Evolutionary conservation across 2,888 invertebrate species (phyloP).

Genomic region (Parthenolecanium corni): DNA sequence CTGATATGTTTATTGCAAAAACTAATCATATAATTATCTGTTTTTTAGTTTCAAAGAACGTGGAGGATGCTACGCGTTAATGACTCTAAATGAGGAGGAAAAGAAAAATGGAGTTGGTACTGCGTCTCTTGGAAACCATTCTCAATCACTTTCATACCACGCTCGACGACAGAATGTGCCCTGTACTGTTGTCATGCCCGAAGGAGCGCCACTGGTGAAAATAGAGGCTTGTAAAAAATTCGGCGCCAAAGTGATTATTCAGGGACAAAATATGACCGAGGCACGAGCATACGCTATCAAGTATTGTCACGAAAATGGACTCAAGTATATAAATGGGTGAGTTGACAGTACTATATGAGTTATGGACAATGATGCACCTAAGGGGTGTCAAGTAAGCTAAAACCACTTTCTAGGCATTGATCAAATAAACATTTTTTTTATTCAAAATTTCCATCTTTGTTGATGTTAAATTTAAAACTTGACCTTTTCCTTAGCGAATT

Average conservation of each 20-base stretch:
- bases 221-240: slow-evolving; percentile 74
- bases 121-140: slow-evolving; percentile 90
- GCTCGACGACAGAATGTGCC: slow-evolving; percentile 57
- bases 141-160: slow-evolving; percentile 70
- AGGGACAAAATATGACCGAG: slow-evolving; percentile 73
- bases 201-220: slow-evolving; percentile 90
- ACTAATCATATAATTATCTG: too few species aligned
- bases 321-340: slow-evolving; percentile 81
- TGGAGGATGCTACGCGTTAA: slow-evolving; percentile 75
- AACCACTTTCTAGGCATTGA: too few species aligned
- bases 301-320: slow-evolving; percentile 55
- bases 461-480: too few species aligned
- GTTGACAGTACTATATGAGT: too few species aligned
- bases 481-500: too few species aligned
- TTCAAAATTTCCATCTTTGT: too few species aligned
- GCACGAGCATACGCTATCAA: slow-evolving; percentile 68
- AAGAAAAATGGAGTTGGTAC: slow-evolving; percentile 72
- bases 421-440: too few species aligned
- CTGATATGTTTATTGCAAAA: too few species aligned
- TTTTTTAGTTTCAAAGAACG: slow-evolving; percentile 76
- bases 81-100: slow-evolving; percentile 60
- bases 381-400: too few species aligned
- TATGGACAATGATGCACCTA: too few species aligned
- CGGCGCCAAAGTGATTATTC: slow-evolving; percentile 71
- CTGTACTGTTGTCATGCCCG: slow-evolving; percentile 88